Evolutionary conservation across 1,140 invertebrate species (phyloP).

Genomic region (Caligus rogercresseyi): DNA sequence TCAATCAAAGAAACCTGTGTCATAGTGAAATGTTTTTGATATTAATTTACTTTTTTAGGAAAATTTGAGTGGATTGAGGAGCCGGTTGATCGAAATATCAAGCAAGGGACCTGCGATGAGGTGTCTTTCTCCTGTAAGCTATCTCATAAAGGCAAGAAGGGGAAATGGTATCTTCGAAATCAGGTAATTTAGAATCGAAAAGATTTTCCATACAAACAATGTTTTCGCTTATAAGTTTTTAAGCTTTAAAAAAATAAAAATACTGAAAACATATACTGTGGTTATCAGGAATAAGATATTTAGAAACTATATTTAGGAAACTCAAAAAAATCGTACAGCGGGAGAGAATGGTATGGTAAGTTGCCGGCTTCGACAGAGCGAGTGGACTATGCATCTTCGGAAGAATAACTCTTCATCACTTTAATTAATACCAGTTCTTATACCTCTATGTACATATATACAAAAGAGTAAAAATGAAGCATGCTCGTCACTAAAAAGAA

Average conservation of each 20-base stretch:
- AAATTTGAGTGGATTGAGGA: constrained; percentile 58
- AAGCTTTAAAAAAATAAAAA: not conserved
- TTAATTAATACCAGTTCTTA: no score
- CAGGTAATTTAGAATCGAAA: constrained; percentile 50
- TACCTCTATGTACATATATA: no score
- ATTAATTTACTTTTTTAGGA: constrained; percentile 7
- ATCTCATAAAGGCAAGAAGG: constrained; percentile 72
- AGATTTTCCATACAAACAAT: not conserved
- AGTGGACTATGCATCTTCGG: no score
- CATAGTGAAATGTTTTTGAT: not conserved
- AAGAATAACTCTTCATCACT: no score
- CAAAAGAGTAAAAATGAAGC: no score
- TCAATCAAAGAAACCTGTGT: not conserved
- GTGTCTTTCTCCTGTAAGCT: constrained; percentile 73
- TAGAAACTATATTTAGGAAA: not conserved
- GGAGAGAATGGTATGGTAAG: not conserved
- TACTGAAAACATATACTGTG: not conserved
- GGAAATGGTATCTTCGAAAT: constrained; percentile 78
- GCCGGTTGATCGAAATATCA: constrained; percentile 76
- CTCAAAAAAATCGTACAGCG: not conserved
- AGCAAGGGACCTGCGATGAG: constrained; percentile 93
- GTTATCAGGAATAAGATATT: no score
- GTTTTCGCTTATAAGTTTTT: not conserved
- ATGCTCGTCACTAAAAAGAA: no score
- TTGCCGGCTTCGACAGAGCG: no score